Conservation (phyloP, 2,888 invertebrate species). For the Biston betularia region DNA sequence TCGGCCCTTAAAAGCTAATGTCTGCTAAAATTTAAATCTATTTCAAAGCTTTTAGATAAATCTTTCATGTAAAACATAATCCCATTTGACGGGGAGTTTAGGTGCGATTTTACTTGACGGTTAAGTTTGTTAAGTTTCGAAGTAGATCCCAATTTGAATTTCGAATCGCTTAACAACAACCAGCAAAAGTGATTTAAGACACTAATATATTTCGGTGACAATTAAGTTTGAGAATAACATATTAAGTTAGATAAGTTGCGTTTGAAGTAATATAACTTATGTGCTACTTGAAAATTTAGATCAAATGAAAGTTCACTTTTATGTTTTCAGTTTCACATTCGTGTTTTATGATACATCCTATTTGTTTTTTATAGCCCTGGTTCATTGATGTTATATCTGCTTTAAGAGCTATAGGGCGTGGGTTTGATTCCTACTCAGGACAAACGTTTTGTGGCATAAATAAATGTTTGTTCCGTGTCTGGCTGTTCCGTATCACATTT, state of each 20-base stretch:
- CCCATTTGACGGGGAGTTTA: not conserved
- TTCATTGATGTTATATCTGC: no score
- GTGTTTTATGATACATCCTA: no score
- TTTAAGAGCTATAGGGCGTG: no score
- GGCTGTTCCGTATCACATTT: no score
- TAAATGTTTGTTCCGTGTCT: no score
- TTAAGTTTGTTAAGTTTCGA: constrained; percentile 8
- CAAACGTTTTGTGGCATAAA: no score
- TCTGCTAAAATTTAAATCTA: not conserved
- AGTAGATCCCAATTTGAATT: constrained; percentile 7
- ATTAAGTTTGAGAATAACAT: not conserved
- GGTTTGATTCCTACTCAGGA: no score
- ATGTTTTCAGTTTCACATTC: no score
- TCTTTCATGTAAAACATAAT: constrained; percentile 8
- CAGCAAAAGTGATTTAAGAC: not conserved
- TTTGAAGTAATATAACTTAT: not conserved
- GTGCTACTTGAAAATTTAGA: no score
- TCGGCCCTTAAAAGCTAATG: not conserved
- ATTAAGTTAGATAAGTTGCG: not conserved
- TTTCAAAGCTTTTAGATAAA: constrained; percentile 8
- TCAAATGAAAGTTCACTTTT: no score
- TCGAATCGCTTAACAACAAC: constrained; percentile 7
- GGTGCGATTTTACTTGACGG: not conserved
- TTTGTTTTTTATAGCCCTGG: no score
- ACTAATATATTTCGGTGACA: constrained; percentile 3